These are phyloP conservation scores for Dipodomys stephensi DNA, from an alignment of 2,113 vertebrate genomes.

Conservation along the genomic window DNA sequence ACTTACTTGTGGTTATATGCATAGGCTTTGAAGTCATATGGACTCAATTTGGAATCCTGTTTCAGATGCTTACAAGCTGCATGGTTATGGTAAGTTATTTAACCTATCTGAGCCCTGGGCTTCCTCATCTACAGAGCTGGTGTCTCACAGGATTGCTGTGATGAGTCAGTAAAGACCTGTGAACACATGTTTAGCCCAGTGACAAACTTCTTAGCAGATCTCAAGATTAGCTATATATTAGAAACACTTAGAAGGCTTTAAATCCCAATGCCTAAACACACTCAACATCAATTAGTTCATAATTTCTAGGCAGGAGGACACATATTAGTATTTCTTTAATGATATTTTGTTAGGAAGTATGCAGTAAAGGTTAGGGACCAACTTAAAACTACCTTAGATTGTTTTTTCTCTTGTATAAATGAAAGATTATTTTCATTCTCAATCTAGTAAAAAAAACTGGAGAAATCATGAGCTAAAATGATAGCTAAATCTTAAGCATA, in stretches of 20 bases:
- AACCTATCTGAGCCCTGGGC: background rate
- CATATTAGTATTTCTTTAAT: background rate
- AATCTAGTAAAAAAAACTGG: constrained; percentile 26
- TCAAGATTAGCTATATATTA: background rate
- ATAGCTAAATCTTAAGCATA: constrained; percentile 18
- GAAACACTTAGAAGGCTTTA: background rate
- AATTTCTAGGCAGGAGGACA: background rate
- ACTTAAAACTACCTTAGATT: background rate
- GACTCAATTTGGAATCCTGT: constrained; percentile 16
- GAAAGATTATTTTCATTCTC: constrained; percentile 31
- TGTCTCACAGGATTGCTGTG: background rate
- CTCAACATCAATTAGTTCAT: background rate
- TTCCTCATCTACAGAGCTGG: background rate
- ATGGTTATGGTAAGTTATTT: background rate
- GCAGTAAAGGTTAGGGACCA: background rate
- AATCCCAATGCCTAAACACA: background rate
- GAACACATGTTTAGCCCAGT: background rate
- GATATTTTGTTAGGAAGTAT: background rate
- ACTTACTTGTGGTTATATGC: background rate
- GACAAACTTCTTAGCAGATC: background rate
- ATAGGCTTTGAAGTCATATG: constrained; percentile 12
- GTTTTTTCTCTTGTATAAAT: constrained; percentile 1
- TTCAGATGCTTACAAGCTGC: constrained; percentile 1
- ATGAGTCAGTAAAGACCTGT: background rate
- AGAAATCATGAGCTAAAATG: constrained; percentile 46